A percentile compares a stretch with the other conserved stretches of the same genome.
phyloP scores from a whole-genome alignment of 1,140 invertebrate genomes.

The Pseudomyrmex flavicornis region DNA sequence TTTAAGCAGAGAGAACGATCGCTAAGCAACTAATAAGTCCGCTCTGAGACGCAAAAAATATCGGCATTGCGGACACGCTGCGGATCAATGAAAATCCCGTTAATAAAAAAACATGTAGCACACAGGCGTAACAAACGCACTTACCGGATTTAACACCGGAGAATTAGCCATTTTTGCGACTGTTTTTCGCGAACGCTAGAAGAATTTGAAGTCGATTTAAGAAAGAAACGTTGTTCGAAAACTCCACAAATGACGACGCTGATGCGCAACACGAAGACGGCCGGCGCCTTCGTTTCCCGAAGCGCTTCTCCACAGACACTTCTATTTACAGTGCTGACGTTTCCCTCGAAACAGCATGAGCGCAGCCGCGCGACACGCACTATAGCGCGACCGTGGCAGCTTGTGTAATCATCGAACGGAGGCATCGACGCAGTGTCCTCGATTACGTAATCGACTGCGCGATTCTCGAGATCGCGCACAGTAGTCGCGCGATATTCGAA shows the following conservation, averaged over 20 bases:
- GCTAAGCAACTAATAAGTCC: neutral
- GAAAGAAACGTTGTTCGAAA: neutral
- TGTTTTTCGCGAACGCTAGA: neutral
- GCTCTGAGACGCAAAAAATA: neutral
- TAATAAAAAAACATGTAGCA: neutral
- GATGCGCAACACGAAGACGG: slow-evolving; percentile 43
- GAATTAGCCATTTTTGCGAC: slow-evolving; percentile 62
- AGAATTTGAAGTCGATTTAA: neutral
- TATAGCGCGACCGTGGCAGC: slow-evolving; percentile 22
- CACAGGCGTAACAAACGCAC: slow-evolving; percentile 17
- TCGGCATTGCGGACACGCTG: slow-evolving; percentile 31
- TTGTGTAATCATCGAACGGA: neutral
- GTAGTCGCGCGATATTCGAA: neutral
- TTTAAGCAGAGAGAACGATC: neutral
- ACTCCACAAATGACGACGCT: neutral
- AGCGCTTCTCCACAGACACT: slow-evolving; percentile 41
- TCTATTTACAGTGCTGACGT: slow-evolving; percentile 80
- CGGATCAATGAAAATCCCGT: slow-evolving; percentile 53
- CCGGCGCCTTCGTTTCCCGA: slow-evolving; percentile 33
- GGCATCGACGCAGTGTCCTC: slow-evolving; percentile 20
- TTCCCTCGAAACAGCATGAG: slow-evolving; percentile 13
- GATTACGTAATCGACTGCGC: slow-evolving; percentile 23
- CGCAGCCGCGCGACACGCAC: slow-evolving; percentile 32
- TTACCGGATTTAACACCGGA: slow-evolving; percentile 72
- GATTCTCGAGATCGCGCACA: neutral